Evolutionary conservation across 2,888 invertebrate genomes (phyloP), one percentile per base, ranked within the genome.

Genomic region (Lasioglossum zephyrum): DNA sequence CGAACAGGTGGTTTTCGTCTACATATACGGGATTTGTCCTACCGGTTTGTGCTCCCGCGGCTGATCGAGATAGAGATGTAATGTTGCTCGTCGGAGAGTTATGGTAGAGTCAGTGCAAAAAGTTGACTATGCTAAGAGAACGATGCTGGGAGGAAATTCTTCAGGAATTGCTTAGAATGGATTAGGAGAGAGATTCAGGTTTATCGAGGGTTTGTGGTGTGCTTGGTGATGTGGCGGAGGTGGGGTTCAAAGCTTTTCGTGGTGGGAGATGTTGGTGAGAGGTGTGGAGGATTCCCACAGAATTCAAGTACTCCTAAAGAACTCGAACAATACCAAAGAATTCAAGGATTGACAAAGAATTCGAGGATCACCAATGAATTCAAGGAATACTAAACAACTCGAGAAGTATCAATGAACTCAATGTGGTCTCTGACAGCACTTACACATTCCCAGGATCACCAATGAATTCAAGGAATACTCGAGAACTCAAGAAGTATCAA

Each of bases 1-100:
- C 22, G 60, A 60, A 60, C 63, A 63, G 63, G 63, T 63, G 63
- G 63, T 63, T 63, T 63, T 63, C 63, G 63, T 26, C 31, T 63
- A 63, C 60, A 16, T n/a, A 53, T n/a, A 53, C 53, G 53, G 53
- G 22, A 53, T 53, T 53, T 53, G n/a, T 53, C 53, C 53, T 53
- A 53, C 53, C 53, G 53, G 53, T 53, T 53, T n/a, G 53, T 53
- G 53, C 53, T 53, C 53, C n/a, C 53, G 53, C 53, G 53, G n/a
- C 53, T 9, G 9, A 53, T 53, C 53, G 53, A 53, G 53, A 53
- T 53, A 53, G 22, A 53, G 53, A n/a, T 53, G 53, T 53, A 53
- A 53, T 9, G 53, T 53, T 53, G 9, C 53, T n/a, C 53, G 53
- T 53, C 53, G 9, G 22, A 22, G 53, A 53, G 9, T 53, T 53